phyloP scores from a whole-genome alignment of 1,140 invertebrate genomes.

The Phthorimaea operculella region DNA sequence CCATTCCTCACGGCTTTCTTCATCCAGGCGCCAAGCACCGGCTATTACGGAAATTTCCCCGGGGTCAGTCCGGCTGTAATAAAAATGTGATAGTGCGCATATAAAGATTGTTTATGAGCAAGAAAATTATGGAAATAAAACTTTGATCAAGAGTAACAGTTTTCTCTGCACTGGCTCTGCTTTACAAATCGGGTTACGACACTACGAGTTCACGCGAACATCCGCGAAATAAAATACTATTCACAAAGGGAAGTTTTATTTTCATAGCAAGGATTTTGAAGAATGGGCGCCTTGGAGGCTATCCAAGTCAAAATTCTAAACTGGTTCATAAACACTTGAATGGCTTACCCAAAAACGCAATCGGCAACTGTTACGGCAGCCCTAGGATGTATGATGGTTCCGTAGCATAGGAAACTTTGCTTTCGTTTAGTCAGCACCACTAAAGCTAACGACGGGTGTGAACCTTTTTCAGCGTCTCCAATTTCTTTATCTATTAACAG shows the following conservation, averaged over 20 bases:
- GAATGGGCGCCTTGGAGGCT: too few species aligned
- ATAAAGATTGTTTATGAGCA: too few species aligned
- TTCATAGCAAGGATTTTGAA: too few species aligned
- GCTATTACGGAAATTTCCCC: slow-evolving; percentile 35
- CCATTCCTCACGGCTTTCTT: slow-evolving; percentile 14
- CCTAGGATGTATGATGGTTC: slow-evolving; percentile 43
- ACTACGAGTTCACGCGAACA: too few species aligned
- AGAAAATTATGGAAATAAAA: too few species aligned
- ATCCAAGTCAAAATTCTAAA: too few species aligned
- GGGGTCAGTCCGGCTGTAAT: slow-evolving; percentile 14
- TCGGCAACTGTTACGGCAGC: slow-evolving; percentile 45
- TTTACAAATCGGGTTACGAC: too few species aligned
- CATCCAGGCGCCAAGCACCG: slow-evolving; percentile 37
- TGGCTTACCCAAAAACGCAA: slow-evolving; percentile 43
- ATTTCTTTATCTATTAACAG: slow-evolving; percentile 16
- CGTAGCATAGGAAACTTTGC: slow-evolving; percentile 44
- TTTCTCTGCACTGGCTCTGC: too few species aligned
- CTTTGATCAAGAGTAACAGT: too few species aligned
- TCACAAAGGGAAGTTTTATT: too few species aligned
- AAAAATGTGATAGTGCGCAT: too few species aligned
- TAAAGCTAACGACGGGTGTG: slow-evolving; percentile 43
- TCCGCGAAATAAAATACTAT: too few species aligned
- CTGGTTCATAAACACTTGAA: slow-evolving; percentile 3
- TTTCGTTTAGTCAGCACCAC: slow-evolving; percentile 33
- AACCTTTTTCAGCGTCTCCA: slow-evolving; percentile 25